Evolutionary conservation across 2,888 invertebrate species (phyloP).

Genomic region (Cryptocephalus primarius): DNA sequence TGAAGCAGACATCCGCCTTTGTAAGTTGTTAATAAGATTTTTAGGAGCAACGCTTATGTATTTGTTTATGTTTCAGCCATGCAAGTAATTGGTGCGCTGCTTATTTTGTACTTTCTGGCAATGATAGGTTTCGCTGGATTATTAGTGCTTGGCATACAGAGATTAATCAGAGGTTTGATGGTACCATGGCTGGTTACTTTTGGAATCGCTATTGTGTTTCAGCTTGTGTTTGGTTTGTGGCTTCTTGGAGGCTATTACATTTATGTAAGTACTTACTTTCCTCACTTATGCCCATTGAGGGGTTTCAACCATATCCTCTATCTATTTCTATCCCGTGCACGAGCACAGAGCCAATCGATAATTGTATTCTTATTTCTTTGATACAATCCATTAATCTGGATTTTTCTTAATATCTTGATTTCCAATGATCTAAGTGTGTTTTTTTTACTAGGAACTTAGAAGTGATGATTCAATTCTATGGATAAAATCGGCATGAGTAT

Average conservation of each 20-base stretch:
- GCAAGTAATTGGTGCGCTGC: slow-evolving; percentile 56
- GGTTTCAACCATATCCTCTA: no score
- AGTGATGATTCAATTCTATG: no score
- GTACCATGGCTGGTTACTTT: slow-evolving; percentile 69
- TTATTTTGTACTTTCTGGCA: slow-evolving; percentile 46
- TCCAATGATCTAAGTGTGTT: no score
- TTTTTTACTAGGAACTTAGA: no score
- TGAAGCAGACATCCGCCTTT: slow-evolving; percentile 69
- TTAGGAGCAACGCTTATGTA: slow-evolving; percentile 1
- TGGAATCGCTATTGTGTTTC: slow-evolving; percentile 60
- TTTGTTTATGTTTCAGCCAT: slow-evolving; percentile 49
- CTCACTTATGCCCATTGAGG: no score
- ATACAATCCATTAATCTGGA: no score
- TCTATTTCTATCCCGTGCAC: no score
- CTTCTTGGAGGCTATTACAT: slow-evolving; percentile 82
- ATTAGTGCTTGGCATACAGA: slow-evolving; percentile 52
- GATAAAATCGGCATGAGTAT: no score
- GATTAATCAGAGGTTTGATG: slow-evolving; percentile 67
- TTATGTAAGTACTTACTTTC: slow-evolving; percentile 54
- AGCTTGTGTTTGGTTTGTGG: slow-evolving; percentile 74
- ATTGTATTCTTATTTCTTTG: no score
- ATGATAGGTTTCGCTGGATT: slow-evolving; percentile 47
- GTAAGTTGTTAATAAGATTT: slow-evolving; percentile 42
- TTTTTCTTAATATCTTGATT: no score
- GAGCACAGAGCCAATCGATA: no score